Conservation (phyloP, 2,113 vertebrate genomes). For the Saccopteryx bilineata region DNA sequence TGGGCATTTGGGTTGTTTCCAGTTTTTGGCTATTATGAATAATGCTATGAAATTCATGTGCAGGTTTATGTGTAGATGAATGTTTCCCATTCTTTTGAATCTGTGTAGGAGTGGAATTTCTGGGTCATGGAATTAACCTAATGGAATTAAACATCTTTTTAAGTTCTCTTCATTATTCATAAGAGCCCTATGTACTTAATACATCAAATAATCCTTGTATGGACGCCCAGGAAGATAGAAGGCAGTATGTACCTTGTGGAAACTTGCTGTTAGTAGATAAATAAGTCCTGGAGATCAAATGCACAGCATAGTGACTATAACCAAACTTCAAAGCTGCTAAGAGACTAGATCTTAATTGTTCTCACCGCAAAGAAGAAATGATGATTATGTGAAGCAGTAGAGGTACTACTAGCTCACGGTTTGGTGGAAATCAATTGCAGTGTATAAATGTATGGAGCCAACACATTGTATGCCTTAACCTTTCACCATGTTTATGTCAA, state of each 20-base stretch:
- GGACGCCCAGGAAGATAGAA: background rate
- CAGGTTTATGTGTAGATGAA: slow-evolving; percentile 10
- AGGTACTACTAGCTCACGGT: background rate
- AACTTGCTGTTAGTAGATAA: background rate
- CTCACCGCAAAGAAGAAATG: slow-evolving; percentile 5
- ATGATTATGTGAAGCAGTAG: slow-evolving; percentile 33
- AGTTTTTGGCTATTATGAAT: background rate
- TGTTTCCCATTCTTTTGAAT: slow-evolving; percentile 28
- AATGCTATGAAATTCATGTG: background rate
- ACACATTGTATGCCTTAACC: background rate
- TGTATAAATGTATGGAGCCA: background rate
- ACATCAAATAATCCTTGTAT: background rate
- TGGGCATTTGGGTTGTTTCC: background rate
- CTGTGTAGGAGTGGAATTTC: background rate
- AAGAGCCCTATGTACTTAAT: background rate
- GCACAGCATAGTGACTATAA: slow-evolving; percentile 37
- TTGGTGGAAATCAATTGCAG: background rate
- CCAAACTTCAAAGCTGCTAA: slow-evolving; percentile 46
- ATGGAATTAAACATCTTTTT: background rate
- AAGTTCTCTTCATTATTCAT: slow-evolving; percentile 3
- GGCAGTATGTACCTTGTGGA: background rate
- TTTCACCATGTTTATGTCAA: background rate
- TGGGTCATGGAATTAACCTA: background rate
- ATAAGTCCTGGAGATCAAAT: slow-evolving; percentile 18
- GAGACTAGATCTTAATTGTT: slow-evolving; percentile 59